Evolutionary conservation across 2,113 vertebrate genomes (phyloP).

Genomic region (Tachycineta bicolor): DNA sequence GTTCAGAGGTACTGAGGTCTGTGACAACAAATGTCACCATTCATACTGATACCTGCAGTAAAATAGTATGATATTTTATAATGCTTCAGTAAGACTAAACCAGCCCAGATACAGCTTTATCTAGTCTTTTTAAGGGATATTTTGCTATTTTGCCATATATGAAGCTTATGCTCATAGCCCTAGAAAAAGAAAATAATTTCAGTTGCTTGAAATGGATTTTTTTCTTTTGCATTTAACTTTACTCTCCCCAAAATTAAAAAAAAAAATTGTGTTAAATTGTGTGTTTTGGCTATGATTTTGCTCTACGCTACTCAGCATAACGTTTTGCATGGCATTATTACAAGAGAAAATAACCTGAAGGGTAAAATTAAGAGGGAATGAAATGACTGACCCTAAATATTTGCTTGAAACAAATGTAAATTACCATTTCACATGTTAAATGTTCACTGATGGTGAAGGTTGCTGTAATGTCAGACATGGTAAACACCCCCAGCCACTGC

Average conservation of each 20-base stretch:
- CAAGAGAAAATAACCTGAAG: neutral
- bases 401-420: neutral
- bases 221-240: neutral
- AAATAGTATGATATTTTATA: neutral
- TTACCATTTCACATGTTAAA: neutral
- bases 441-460: neutral
- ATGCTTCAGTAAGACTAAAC: neutral
- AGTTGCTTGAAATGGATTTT: neutral
- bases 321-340: rapidly evolving
- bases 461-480: neutral
- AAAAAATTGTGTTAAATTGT: neutral
- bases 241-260: neutral
- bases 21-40: neutral
- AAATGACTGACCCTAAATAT: neutral
- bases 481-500: neutral
- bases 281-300: neutral
- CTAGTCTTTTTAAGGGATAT: neutral
- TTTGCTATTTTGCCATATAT: neutral
- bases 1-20: neutral
- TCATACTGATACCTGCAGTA: neutral
- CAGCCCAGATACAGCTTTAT: neutral
- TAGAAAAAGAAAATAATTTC: neutral
- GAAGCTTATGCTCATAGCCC: neutral
- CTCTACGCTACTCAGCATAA: neutral
- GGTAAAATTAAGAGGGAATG: neutral